A percentile compares a stretch with the other conserved stretches of the same genome.
phyloP scores from a whole-genome alignment of 2,113 vertebrate species.

The Climacteris rufus region DNA sequence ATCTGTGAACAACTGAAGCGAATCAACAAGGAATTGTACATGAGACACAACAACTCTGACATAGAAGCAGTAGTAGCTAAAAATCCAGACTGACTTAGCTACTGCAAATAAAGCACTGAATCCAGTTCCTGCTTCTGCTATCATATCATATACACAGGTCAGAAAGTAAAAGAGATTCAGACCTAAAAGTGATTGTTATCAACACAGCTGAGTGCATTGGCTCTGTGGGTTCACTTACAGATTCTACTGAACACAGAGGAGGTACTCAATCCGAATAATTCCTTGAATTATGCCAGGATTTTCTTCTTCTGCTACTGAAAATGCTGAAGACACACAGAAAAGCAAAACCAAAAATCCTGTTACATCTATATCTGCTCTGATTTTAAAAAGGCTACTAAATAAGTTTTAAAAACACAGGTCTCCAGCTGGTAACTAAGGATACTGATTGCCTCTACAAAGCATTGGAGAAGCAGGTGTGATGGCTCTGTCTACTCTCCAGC shows the following conservation, averaged over 20 bases:
- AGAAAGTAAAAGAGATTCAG: not conserved
- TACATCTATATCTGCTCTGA: not conserved
- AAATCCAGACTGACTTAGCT: not conserved
- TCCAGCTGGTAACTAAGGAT: not conserved
- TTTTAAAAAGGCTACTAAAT: not conserved
- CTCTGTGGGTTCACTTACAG: not conserved
- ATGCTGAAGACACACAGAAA: not conserved
- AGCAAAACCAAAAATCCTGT: not conserved
- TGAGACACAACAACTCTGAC: not conserved
- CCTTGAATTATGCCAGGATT: not conserved
- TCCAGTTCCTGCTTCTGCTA: not conserved
- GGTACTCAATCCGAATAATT: not conserved
- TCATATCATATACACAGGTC: rapidly evolving
- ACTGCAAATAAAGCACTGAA: not conserved
- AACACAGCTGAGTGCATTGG: not conserved
- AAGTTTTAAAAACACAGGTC: not conserved
- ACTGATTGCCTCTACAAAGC: not conserved
- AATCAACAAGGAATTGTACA: not conserved
- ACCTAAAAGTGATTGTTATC: not conserved
- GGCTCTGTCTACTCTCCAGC: not conserved
- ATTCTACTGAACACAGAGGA: not conserved
- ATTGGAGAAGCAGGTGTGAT: not conserved
- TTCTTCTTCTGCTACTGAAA: not conserved
- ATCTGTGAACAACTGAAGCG: not conserved
- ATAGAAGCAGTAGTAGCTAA: not conserved